phyloP scores from a whole-genome alignment of 2,888 invertebrate genomes.

The Andrena bucephala region DNA sequence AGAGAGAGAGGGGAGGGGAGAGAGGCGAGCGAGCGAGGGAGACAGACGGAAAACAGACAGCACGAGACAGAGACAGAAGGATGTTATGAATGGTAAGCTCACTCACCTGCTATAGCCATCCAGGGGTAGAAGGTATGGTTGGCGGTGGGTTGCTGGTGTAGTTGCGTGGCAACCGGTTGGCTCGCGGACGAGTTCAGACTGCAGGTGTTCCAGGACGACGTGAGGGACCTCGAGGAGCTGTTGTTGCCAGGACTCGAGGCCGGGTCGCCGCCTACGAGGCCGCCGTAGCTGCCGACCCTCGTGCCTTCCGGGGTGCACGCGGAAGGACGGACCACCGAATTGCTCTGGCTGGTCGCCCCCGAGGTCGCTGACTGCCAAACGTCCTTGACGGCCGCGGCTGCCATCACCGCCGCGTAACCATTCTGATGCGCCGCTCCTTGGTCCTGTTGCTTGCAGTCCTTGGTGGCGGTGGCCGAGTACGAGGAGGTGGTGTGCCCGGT shows the following conservation, averaged over 20 bases:
- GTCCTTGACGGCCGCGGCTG: slow-evolving; percentile 88
- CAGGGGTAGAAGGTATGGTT: slow-evolving; percentile 98
- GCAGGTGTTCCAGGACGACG: slow-evolving; percentile 96
- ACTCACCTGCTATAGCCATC: slow-evolving; percentile 99
- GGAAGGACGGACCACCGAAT: slow-evolving; percentile 90
- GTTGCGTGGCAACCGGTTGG: slow-evolving; percentile 92
- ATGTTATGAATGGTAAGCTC: slow-evolving; percentile 85
- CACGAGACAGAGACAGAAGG: slow-evolving; percentile 29
- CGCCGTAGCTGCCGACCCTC: slow-evolving; percentile 91
- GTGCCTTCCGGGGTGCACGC: slow-evolving; percentile 95
- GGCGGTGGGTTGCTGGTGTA: slow-evolving; percentile 94
- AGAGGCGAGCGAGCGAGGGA: slow-evolving; percentile 13
- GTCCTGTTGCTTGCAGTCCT: slow-evolving; percentile 91
- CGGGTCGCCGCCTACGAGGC: slow-evolving; percentile 91
- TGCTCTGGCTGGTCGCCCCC: slow-evolving; percentile 88
- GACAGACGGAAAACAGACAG: background rate
- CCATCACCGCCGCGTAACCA: slow-evolving; percentile 90
- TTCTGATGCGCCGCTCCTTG: slow-evolving; percentile 87
- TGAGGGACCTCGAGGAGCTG: slow-evolving; percentile 87
- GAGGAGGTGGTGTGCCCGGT: slow-evolving; percentile 87
- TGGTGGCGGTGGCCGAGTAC: slow-evolving; percentile 87
- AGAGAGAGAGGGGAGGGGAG: background rate
- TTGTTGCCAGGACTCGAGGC: slow-evolving; percentile 90
- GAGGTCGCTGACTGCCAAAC: slow-evolving; percentile 91
- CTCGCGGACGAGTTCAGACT: slow-evolving; percentile 93